Conservation (phyloP, 2,113 vertebrate species). For the Lepisosteus osseus region DNA sequence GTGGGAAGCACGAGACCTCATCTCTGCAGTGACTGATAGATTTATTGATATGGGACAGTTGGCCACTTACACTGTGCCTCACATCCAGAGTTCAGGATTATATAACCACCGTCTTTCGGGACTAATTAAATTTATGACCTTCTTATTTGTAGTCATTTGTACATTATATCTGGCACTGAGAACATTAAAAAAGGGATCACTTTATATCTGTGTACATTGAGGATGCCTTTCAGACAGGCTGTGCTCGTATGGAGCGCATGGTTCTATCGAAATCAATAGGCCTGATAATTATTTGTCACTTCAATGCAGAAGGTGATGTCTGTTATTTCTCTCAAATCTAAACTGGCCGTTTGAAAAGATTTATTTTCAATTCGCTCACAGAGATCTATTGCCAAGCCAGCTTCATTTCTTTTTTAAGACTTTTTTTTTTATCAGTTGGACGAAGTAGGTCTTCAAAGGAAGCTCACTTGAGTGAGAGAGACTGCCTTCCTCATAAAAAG, state of each 20-base stretch:
- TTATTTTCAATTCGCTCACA: too few relatives aligned
- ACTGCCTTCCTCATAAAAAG: not conserved
- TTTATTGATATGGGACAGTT: slow-evolving; percentile 12
- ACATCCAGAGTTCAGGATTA: not conserved
- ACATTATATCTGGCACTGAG: too few relatives aligned
- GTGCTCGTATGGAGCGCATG: too few relatives aligned
- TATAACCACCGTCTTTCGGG: slow-evolving; percentile 2
- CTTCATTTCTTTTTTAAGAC: not conserved
- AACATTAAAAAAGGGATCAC: too few relatives aligned
- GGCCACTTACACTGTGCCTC: not conserved
- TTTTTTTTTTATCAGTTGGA: slow-evolving; percentile 5
- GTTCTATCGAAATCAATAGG: too few relatives aligned
- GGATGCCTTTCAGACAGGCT: too few relatives aligned
- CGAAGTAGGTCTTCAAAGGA: slow-evolving; percentile 7
- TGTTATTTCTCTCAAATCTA: too few relatives aligned
- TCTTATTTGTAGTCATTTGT: not conserved
- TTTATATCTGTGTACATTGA: too few relatives aligned
- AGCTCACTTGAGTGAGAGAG: not conserved
- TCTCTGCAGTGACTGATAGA: slow-evolving; percentile 11
- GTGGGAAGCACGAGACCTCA: not conserved
- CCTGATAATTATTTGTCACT: too few relatives aligned
- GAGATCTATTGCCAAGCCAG: not conserved
- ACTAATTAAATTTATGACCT: not conserved
- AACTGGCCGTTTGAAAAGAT: too few relatives aligned
- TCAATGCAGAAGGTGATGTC: too few relatives aligned